Evolutionary conservation across 2,888 invertebrate genomes (phyloP).

Genomic region (Plemyria rubiginata): DNA sequence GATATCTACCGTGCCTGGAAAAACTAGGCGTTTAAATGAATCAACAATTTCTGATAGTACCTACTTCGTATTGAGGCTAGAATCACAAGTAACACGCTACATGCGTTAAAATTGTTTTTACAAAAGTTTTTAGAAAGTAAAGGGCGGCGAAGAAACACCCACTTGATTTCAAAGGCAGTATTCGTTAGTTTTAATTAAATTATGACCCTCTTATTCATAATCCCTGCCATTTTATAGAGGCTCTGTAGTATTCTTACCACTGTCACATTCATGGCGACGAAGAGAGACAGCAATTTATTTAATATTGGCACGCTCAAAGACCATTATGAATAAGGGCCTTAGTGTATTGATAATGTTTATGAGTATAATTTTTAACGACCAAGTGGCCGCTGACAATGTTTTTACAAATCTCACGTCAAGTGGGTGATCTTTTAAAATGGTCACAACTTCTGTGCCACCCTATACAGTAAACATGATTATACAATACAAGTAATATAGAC

Average conservation of each 20-base stretch:
- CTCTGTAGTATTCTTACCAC: no score
- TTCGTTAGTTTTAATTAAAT: neutral
- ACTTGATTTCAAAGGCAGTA: constrained; percentile 4
- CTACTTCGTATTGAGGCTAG: constrained; percentile 21
- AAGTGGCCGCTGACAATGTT: no score
- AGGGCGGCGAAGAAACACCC: constrained; percentile 7
- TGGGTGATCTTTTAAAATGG: neutral
- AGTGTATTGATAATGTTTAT: no score
- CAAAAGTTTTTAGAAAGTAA: constrained; percentile 12
- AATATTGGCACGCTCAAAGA: no score
- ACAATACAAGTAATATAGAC: constrained; percentile 22
- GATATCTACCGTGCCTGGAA: no score
- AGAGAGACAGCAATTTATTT: no score
- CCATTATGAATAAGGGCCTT: no score
- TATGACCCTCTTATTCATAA: no score
- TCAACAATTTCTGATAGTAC: constrained; percentile 1
- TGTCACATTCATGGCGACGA: no score
- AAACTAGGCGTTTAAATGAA: neutral
- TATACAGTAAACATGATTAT: constrained; percentile 15
- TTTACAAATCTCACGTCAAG: no score
- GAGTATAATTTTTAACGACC: no score
- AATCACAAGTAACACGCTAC: constrained; percentile 25
- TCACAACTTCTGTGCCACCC: constrained; percentile 6
- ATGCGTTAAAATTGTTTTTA: constrained; percentile 14
- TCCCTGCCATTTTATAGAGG: no score